Evolutionary conservation across 1,140 invertebrate genomes (phyloP).

Genomic region (Patella vulgata): DNA sequence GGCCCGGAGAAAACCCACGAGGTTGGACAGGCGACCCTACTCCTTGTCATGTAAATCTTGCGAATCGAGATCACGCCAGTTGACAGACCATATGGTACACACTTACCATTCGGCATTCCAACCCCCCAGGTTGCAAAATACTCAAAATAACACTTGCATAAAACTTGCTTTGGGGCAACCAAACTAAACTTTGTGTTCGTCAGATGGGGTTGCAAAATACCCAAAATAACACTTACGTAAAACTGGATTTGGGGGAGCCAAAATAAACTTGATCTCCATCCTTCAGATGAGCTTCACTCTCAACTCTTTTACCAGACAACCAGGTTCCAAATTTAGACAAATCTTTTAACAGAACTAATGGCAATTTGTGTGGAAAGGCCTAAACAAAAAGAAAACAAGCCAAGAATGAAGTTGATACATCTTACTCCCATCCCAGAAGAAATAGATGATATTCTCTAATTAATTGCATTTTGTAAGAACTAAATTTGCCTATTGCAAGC

Average conservation of each 20-base stretch:
- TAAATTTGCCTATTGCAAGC: too few relatives aligned
- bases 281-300: constrained; percentile 40
- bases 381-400: constrained; percentile 31
- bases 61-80: too few relatives aligned
- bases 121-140: too few relatives aligned
- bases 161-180: too few relatives aligned
- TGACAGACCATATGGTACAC: too few relatives aligned
- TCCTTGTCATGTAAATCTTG: too few relatives aligned
- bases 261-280: constrained; percentile 64
- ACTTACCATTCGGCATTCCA: too few relatives aligned
- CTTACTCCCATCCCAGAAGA: not conserved
- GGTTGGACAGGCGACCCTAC: too few relatives aligned
- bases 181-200: too few relatives aligned
- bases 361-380: constrained; percentile 46
- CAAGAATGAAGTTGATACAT: not conserved
- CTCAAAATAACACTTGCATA: too few relatives aligned
- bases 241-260: constrained; percentile 64
- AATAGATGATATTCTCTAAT: not conserved
- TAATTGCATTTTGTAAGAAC: not conserved
- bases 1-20: too few relatives aligned
- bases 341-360: constrained; percentile 62
- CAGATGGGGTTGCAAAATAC: too few relatives aligned
- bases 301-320: constrained; percentile 52
- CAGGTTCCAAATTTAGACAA: constrained; percentile 68
- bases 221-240: constrained; percentile 63